A percentile compares a stretch with the other conserved stretches of the same genome.
phyloP scores from a whole-genome alignment of 1,140 invertebrate genomes.

The Brachionus koreanus region DNA sequence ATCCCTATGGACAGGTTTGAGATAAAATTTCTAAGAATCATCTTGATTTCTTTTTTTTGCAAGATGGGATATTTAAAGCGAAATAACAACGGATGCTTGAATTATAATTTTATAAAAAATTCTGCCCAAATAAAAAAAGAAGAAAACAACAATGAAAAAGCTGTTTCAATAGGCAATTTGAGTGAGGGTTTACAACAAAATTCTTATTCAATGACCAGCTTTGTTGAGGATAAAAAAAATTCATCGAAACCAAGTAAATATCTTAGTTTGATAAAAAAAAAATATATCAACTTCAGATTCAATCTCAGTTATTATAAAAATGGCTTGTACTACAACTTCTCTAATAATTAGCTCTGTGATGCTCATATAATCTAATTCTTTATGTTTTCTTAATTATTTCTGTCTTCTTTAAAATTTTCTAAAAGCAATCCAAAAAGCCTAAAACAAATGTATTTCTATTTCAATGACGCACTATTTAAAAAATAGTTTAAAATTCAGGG shows the following conservation, averaged over 20 bases:
- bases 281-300: too few species aligned
- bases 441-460: too few species aligned
- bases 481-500: too few species aligned
- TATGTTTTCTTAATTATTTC: too few species aligned
- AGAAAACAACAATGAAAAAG: constrained; percentile 58
- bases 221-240: constrained; percentile 82
- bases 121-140: constrained; percentile 43
- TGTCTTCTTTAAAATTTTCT: too few species aligned
- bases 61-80: constrained; percentile 76
- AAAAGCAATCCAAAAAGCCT: too few species aligned
- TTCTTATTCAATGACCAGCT: constrained; percentile 66
- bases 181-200: constrained; percentile 78
- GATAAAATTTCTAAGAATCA: neutral
- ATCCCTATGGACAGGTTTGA: neutral
- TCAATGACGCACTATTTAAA: too few species aligned
- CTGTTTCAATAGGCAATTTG: constrained; percentile 74
- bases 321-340: too few species aligned
- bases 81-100: constrained; percentile 76
- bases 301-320: too few species aligned
- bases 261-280: too few species aligned
- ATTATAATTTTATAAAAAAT: constrained; percentile 74
- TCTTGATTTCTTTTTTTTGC: constrained; percentile 46
- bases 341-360: too few species aligned
- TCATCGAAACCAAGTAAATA: constrained; percentile 69
- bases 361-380: too few species aligned